Base-by-base conservation (phyloP, 2,113 vertebrate species). In the Bungarus multicinctus region DNA sequence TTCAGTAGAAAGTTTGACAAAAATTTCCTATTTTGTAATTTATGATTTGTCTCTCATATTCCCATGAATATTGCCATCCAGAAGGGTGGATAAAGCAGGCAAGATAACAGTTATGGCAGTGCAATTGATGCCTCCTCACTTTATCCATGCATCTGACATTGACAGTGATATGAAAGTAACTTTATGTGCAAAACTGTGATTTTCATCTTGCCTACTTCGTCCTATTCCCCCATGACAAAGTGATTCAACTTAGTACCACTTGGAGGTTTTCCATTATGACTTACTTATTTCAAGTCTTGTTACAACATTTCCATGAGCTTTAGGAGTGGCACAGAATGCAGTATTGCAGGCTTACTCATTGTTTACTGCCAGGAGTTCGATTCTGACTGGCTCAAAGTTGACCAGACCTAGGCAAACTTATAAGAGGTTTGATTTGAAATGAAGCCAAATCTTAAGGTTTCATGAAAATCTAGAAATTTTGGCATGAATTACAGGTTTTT, bases 381-480 rank as follows among this genome's bases (percentile, higher is more conserved):
- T n/a, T 64, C 60, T 64, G 27, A n/a, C 4, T 3, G 3, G 3
- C 11, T 64, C 27, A 64, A n/a, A 1, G 11, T n/a, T 64, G 27
- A 60, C 9, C 81, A 91, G 64, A 27, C 23, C 0, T 39, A 34
- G 6, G 1, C n/a, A 54, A 1, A 0, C 55, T 22, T 4, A 45
- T 52, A 89, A 58, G 74, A 54, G 53, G 22, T 50, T 91, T 89
- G 11, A 8, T 90, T 88, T 87, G 86, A 22, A 0, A 1, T 12
- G 58, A 89, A 90, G 86, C 94, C 85, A 45, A 90, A 27, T 22
- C 34, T 91, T 87, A 5, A 57, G 20, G 14, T 88, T 92, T 93
- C 90, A 93, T 87, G 30, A 52, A 87, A 57, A 2, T 53, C 47
- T 54, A 86, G 45, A 69, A 52, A 8, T 0, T 60, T 88, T 92